A percentile compares a stretch with the other conserved stretches of the same genome.
Conservation (phyloP, 2,113 vertebrate species). For the Ia io region DNA sequence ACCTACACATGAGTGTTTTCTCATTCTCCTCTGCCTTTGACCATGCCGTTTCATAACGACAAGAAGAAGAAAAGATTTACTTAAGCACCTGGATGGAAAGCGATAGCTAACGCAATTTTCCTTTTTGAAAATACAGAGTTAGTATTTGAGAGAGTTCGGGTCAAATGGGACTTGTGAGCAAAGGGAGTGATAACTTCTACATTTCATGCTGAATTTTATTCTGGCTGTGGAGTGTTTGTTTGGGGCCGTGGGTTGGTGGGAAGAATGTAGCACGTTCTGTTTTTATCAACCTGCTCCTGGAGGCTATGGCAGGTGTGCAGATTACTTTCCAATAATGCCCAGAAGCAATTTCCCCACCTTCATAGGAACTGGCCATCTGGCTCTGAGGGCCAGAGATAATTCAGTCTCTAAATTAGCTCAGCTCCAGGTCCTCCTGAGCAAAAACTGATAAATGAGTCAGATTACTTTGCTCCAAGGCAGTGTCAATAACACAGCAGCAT, state of each 20-base stretch:
- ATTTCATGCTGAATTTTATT: slow-evolving; percentile 77
- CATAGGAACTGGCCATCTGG: slow-evolving; percentile 81
- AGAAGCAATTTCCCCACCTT: slow-evolving; percentile 78
- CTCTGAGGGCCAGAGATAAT: slow-evolving; percentile 80
- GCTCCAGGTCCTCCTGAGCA: slow-evolving; percentile 62
- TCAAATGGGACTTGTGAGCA: slow-evolving; percentile 73
- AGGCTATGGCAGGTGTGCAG: slow-evolving; percentile 80
- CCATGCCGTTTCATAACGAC: slow-evolving; percentile 53
- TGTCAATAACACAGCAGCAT: slow-evolving; percentile 74
- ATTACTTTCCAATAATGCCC: slow-evolving; percentile 64
- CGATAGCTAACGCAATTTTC: slow-evolving; percentile 73
- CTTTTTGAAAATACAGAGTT: slow-evolving; percentile 69
- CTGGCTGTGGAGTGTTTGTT: slow-evolving; percentile 71
- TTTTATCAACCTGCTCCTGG: slow-evolving; percentile 70
- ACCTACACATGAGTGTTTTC: slow-evolving; percentile 59
- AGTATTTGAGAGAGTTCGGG: slow-evolving; percentile 66
- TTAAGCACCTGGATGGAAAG: slow-evolving; percentile 82
- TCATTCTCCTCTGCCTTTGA: slow-evolving; percentile 70
- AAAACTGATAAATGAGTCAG: slow-evolving; percentile 82
- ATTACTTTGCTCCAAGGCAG: slow-evolving; percentile 51
- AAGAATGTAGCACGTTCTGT: slow-evolving; percentile 58
- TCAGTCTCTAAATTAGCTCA: slow-evolving; percentile 68
- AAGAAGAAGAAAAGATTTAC: slow-evolving; percentile 72
- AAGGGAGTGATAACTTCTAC: slow-evolving; percentile 59
- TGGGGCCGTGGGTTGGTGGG: slow-evolving; percentile 19